Evolutionary conservation across 2,113 vertebrate species (phyloP).

Genomic region (Merops nubicus): DNA sequence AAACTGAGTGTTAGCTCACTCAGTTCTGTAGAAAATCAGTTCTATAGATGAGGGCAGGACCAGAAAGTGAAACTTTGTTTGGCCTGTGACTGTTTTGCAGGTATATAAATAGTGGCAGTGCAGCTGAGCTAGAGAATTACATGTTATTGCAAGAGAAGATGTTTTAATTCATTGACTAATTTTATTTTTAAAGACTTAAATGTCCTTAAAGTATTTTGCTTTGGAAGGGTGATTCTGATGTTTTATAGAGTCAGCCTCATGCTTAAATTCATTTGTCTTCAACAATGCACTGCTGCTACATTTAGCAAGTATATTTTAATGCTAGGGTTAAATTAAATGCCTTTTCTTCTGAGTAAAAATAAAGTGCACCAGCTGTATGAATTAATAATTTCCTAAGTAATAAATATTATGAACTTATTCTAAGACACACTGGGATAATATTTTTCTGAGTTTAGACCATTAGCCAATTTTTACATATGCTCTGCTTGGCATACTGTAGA

Average conservation of each 20-base stretch:
- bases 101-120: background rate
- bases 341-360: background rate
- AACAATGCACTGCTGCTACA: background rate
- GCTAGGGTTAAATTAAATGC: background rate
- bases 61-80: constrained; percentile 15
- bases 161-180: constrained; percentile 2
- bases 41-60: constrained; percentile 37
- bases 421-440: constrained; percentile 10
- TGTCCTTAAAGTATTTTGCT: background rate
- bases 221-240: background rate
- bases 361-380: background rate
- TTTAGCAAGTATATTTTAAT: constrained; percentile 15
- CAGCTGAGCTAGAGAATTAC: background rate
- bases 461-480: constrained; percentile 41
- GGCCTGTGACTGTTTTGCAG: constrained; percentile 15
- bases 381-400: constrained; percentile 50
- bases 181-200: constrained; percentile 17
- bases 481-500: background rate
- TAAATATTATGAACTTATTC: constrained; percentile 41
- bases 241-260: constrained; percentile 17
- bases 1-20: constrained; percentile 41
- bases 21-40: no score
- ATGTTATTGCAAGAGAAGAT: background rate
- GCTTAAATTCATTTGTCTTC: constrained; percentile 28
- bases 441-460: constrained; percentile 35